Percentiles rank a stretch among this genome's conserved stretches.
Evolutionary conservation across 2,113 vertebrate genomes (phyloP).

Genomic region (Gobius niger): DNA sequence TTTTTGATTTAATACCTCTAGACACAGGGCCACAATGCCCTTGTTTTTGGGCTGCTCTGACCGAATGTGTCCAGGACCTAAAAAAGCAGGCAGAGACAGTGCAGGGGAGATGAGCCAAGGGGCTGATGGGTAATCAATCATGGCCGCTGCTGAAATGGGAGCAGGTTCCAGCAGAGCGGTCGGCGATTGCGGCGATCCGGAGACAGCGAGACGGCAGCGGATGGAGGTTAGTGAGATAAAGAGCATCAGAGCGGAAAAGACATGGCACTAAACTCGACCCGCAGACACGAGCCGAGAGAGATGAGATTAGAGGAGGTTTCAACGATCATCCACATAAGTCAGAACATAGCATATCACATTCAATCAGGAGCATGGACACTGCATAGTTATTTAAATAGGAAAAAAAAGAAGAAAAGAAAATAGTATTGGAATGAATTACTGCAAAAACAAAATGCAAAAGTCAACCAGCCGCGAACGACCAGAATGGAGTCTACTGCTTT

Average conservation of each 20-base stretch:
- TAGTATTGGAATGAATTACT: too few relatives aligned
- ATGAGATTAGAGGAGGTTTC: not conserved
- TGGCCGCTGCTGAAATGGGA: slow-evolving; percentile 32
- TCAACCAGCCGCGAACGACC: too few relatives aligned
- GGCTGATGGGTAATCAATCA: slow-evolving; percentile 62
- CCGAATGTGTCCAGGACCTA: slow-evolving; percentile 12
- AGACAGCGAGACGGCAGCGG: slow-evolving; percentile 13
- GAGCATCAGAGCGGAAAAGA: slow-evolving; percentile 54
- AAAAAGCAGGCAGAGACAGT: slow-evolving; percentile 4
- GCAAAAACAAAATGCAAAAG: too few relatives aligned
- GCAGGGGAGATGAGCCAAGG: slow-evolving; percentile 27
- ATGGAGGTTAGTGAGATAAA: slow-evolving; percentile 42
- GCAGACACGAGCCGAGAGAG: slow-evolving; percentile 13
- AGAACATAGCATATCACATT: not conserved
- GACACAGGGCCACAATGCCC: slow-evolving; percentile 14
- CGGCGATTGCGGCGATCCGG: slow-evolving; percentile 19
- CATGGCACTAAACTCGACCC: slow-evolving; percentile 29
- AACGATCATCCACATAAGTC: not conserved
- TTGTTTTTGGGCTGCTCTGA: slow-evolving; percentile 19
- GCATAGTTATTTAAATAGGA: too few relatives aligned
- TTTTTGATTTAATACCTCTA: slow-evolving; percentile 7
- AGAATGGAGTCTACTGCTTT: too few relatives aligned
- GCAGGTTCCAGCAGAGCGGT: slow-evolving; percentile 54
- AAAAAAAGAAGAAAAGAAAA: too few relatives aligned
- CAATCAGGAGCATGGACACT: not conserved